phyloP scores from a whole-genome alignment of 1,140 invertebrate genomes.

The Drosophila lini region DNA sequence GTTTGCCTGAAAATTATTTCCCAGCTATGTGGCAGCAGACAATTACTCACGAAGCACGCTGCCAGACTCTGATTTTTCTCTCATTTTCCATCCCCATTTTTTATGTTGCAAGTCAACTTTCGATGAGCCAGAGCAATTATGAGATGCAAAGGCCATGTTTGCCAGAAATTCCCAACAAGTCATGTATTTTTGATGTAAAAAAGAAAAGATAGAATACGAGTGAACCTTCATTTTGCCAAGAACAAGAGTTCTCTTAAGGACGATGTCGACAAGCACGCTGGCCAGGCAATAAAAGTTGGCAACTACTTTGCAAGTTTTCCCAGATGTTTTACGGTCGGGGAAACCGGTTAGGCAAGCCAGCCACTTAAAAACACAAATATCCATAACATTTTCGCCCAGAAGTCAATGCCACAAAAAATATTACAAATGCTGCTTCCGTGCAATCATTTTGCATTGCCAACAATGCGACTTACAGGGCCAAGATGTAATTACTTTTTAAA shows the following conservation, averaged over 20 bases:
- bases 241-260: constrained; percentile 32
- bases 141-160: constrained; percentile 31
- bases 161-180: constrained; percentile 42
- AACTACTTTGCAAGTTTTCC: constrained; percentile 57
- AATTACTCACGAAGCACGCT: constrained; percentile 40
- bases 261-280: constrained; percentile 37
- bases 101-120: constrained; percentile 50
- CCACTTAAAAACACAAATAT: constrained; percentile 31
- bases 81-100: background rate
- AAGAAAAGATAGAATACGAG: background rate
- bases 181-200: constrained; percentile 44
- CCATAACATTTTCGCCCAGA: background rate
- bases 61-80: constrained; percentile 13
- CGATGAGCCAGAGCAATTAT: constrained; percentile 38
- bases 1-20: constrained; percentile 48
- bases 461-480: background rate
- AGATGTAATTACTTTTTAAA: constrained; percentile 21
- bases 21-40: constrained; percentile 45
- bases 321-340: constrained; percentile 29
- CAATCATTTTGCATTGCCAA: background rate
- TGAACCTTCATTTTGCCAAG: constrained; percentile 17
- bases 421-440: constrained; percentile 1
- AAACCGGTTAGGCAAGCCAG: constrained; percentile 27
- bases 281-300: constrained; percentile 67
- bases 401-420: constrained; percentile 21